Conservation (phyloP, 2,888 invertebrate species). For the Mythimna ferrago region DNA sequence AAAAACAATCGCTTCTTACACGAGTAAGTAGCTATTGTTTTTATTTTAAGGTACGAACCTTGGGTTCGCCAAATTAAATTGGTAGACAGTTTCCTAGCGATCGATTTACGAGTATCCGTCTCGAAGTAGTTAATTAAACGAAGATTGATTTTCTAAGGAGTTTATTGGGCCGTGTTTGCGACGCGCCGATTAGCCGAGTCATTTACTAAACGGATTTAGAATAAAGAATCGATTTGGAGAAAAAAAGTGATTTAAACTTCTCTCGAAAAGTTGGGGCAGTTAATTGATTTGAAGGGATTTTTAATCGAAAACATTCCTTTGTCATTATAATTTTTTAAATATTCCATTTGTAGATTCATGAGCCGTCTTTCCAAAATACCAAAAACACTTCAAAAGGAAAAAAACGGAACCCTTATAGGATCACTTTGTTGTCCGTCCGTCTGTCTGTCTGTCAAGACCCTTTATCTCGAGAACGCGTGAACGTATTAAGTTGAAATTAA, state of each 20-base stretch:
- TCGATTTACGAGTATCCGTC: constrained; percentile 63
- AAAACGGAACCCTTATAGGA: too few relatives aligned
- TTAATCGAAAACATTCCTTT: neutral
- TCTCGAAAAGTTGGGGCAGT: constrained; percentile 16
- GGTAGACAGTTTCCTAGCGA: constrained; percentile 53
- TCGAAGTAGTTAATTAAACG: constrained; percentile 68
- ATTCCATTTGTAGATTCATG: neutral
- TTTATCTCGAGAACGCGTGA: too few relatives aligned
- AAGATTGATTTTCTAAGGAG: constrained; percentile 67
- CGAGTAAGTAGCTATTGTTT: too few relatives aligned
- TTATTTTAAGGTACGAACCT: constrained; percentile 14
- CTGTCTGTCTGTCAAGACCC: too few relatives aligned
- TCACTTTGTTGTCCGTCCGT: too few relatives aligned
- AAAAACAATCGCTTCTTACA: constrained; percentile 49
- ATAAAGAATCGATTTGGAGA: constrained; percentile 34
- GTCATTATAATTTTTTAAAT: neutral
- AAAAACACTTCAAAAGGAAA: neutral
- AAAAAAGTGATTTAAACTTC: constrained; percentile 21
- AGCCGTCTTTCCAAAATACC: neutral
- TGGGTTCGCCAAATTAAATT: constrained; percentile 63
- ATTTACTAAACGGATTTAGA: constrained; percentile 52
- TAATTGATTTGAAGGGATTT: constrained; percentile 22
- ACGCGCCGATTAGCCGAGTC: constrained; percentile 51
- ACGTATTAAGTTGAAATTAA: too few relatives aligned
- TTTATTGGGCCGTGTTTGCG: constrained; percentile 62